These are phyloP conservation scores for Tiliacea aurago DNA, from an alignment of 2,888 invertebrate species.

Conservation along the genomic window DNA sequence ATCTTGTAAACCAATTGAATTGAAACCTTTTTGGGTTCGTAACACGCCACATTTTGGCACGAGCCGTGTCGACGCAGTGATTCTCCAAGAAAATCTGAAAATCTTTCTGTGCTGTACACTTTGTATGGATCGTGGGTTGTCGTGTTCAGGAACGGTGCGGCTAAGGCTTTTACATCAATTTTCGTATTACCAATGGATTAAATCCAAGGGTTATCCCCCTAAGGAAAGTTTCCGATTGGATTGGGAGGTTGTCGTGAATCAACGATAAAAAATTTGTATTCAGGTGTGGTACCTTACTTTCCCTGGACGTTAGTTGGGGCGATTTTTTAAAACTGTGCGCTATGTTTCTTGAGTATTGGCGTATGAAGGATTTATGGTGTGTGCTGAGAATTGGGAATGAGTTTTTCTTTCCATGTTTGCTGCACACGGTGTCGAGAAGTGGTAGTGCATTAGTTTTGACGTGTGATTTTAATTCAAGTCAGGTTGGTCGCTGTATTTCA, in stretches of 20 bases:
- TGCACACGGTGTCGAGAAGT: slow-evolving; percentile 27
- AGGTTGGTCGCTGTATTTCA: slow-evolving; percentile 1
- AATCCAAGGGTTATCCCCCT: slow-evolving; percentile 86
- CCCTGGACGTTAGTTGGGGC: slow-evolving; percentile 79
- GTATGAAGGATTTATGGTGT: slow-evolving; percentile 65
- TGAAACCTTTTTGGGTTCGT: slow-evolving; percentile 82
- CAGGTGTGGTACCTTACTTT: slow-evolving; percentile 83
- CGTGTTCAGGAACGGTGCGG: slow-evolving; percentile 78
- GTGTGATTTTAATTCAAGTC: slow-evolving; percentile 15
- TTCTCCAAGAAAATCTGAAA: slow-evolving; percentile 84
- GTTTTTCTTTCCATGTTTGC: slow-evolving; percentile 29
- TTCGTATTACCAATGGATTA: slow-evolving; percentile 90
- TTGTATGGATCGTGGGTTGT: slow-evolving; percentile 82
- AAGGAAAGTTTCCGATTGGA: slow-evolving; percentile 87
- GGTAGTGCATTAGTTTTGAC: slow-evolving; percentile 18
- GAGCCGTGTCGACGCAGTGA: slow-evolving; percentile 76
- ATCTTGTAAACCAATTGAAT: slow-evolving; percentile 82
- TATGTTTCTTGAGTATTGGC: slow-evolving; percentile 59
- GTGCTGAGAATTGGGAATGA: slow-evolving; percentile 56
- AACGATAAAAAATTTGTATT: slow-evolving; percentile 89
- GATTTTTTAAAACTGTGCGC: slow-evolving; percentile 79
- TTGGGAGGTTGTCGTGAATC: slow-evolving; percentile 86
- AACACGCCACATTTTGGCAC: slow-evolving; percentile 84
- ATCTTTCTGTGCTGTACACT: slow-evolving; percentile 79
- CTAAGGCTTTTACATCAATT: slow-evolving; percentile 88